Conservation (phyloP, 1,140 invertebrate genomes). For the Plutomurus gul region DNA sequence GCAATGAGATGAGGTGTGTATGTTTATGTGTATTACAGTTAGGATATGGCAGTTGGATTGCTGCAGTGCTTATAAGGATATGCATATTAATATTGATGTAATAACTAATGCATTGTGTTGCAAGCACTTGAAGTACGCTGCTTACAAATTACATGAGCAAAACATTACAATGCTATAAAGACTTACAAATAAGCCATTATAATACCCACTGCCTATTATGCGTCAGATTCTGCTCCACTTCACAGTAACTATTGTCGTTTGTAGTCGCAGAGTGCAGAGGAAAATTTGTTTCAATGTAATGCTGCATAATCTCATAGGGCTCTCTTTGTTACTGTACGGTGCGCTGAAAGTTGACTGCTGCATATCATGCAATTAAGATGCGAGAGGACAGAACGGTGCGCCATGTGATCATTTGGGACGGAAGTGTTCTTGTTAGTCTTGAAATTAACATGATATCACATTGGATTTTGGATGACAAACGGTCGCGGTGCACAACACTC, state of each 20-base stretch:
- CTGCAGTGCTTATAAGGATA: background rate
- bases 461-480: background rate
- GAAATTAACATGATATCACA: background rate
- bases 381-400: too few species aligned
- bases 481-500: constrained; percentile 5
- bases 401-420: background rate
- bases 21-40: background rate
- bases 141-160: background rate
- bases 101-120: background rate
- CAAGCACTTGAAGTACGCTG: background rate
- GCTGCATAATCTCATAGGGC: too few species aligned
- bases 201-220: too few species aligned
- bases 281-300: too few species aligned
- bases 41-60: too few species aligned
- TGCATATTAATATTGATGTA: background rate
- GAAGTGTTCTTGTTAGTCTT: background rate
- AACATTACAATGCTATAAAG: background rate
- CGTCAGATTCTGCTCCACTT: too few species aligned
- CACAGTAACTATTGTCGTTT: too few species aligned
- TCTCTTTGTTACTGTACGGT: too few species aligned
- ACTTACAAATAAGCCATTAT: background rate
- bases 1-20: background rate
- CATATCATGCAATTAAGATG: too few species aligned
- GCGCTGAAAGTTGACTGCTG: too few species aligned
- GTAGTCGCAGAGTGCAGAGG: too few species aligned